phyloP scores from a whole-genome alignment of 2,888 invertebrate species.

The Hedychridium roseum region DNA sequence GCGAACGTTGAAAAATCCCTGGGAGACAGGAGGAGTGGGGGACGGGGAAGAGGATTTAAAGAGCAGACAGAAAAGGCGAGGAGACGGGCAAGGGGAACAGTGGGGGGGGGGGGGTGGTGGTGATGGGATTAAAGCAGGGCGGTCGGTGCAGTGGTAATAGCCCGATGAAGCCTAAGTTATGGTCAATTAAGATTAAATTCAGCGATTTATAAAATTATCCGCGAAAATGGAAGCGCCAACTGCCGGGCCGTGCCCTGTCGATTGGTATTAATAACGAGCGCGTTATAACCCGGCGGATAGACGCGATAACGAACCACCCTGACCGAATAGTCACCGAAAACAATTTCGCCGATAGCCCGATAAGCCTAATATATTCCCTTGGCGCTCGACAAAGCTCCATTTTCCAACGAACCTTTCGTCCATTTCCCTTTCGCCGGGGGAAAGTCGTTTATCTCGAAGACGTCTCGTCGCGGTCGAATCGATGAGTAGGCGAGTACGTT shows the following conservation, averaged over 20 bases:
- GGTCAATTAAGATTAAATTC: slow-evolving; percentile 22
- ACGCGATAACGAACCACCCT: too few relatives aligned
- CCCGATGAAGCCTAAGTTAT: slow-evolving; percentile 11
- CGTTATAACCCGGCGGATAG: too few relatives aligned
- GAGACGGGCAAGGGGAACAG: background rate
- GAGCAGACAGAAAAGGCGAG: background rate
- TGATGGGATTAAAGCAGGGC: too few relatives aligned
- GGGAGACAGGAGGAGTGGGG: too few relatives aligned
- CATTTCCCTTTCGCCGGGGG: slow-evolving; percentile 6
- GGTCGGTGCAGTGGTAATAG: slow-evolving; percentile 6
- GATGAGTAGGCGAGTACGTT: slow-evolving; percentile 14
- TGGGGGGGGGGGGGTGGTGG: background rate
- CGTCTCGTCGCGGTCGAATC: slow-evolving; percentile 12
- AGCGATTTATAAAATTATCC: slow-evolving; percentile 19
- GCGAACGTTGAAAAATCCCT: slow-evolving; percentile 6
- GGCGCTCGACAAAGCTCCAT: background rate
- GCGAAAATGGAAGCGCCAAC: slow-evolving; percentile 9
- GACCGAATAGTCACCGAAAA: too few relatives aligned
- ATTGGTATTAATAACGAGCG: too few relatives aligned
- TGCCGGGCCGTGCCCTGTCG: too few relatives aligned
- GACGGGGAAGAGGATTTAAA: background rate
- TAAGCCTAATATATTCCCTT: background rate
- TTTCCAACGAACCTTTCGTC: background rate
- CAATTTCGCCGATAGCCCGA: background rate
- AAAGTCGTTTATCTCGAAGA: slow-evolving; percentile 15